Evolutionary conservation across 2,888 invertebrate genomes (phyloP).

Genomic region (Nomada lathburiana): DNA sequence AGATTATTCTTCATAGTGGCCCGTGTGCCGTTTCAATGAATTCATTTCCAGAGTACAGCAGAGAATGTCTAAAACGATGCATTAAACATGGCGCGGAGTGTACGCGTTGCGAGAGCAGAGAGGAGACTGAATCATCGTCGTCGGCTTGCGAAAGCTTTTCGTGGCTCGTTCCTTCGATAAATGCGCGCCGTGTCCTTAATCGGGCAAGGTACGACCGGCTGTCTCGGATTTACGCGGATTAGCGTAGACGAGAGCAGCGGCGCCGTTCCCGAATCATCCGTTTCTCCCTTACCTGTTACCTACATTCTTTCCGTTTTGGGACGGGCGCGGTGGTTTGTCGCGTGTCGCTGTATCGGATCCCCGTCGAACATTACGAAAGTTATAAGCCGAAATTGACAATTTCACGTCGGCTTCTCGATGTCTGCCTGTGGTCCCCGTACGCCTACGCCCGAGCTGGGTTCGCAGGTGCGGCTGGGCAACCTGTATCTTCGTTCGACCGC

Average conservation of each 20-base stretch:
- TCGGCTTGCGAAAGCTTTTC: slow-evolving; percentile 62
- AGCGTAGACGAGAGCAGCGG: slow-evolving; percentile 11
- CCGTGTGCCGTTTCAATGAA: too few species aligned
- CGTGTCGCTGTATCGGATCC: slow-evolving; percentile 11
- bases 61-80: slow-evolving; percentile 54
- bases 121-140: slow-evolving; percentile 66
- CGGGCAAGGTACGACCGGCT: slow-evolving; percentile 22
- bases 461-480: slow-evolving; percentile 83
- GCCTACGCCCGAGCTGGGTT: slow-evolving; percentile 78
- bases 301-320: not conserved
- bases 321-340: not conserved
- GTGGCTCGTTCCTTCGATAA: slow-evolving; percentile 38
- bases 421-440: slow-evolving; percentile 75
- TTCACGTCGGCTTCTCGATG: slow-evolving; percentile 67
- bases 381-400: slow-evolving; percentile 65
- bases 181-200: slow-evolving; percentile 45
- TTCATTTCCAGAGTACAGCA: too few species aligned
- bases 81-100: slow-evolving; percentile 43
- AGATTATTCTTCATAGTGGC: too few species aligned
- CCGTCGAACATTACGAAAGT: slow-evolving; percentile 42
- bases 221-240: slow-evolving; percentile 24
- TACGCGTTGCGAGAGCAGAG: slow-evolving; percentile 52
- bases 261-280: too few species aligned
- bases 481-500: slow-evolving; percentile 75
- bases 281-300: not conserved